Base-by-base conservation (phyloP, 2,797 vertebrate species). In the Poeciliopsis gracilis region DNA sequence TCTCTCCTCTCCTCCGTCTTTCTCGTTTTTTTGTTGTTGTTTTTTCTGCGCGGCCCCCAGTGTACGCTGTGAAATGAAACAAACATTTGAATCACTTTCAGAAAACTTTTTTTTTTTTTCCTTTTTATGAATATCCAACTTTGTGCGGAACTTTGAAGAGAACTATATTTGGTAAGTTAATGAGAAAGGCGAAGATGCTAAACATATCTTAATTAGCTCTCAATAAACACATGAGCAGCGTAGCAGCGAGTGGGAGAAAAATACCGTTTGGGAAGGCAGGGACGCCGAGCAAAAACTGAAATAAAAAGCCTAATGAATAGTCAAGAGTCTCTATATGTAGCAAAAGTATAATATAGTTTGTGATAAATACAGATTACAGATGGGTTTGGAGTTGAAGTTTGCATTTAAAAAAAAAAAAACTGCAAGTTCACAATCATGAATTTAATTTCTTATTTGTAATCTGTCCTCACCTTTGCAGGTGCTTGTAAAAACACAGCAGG, bases 191-290 rank as follows among this genome's bases (percentile, higher is more conserved):
- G 0, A 57, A 11, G 0, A 66, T 53, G 67, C 86, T 84, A 87
- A 87, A 83, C 83, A 89, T 88, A 88, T 84, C 80, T 84, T 88
- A 90, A 89, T 90, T 84, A 90, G 86, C 87, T 75, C 77, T 86
- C 87, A 81, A 88, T 82, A 90, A 90, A 90, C 72, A 89, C 85
- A 88, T 79, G 72, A 77, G 57, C 57, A 55, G 55, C 11, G 72
- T 4, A 49, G 79, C 10, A 0, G 76, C 12, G 45, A 78, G 43
- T 25, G 77, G 63, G 84, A 78, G 51, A 57, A 77, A 51, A 77
- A 75, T 20, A 53, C 3, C 57, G 30, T 30, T 81, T 86, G 78
- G 82, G 77, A 89, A 81, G 13, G 0, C 61, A 69, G 41, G 25
- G 46, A 63, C 67, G 70, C 67, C 59, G 61, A 23, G 33, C 55